Conservation (phyloP, 2,797 vertebrate genomes). For the Cuculus canorus region DNA sequence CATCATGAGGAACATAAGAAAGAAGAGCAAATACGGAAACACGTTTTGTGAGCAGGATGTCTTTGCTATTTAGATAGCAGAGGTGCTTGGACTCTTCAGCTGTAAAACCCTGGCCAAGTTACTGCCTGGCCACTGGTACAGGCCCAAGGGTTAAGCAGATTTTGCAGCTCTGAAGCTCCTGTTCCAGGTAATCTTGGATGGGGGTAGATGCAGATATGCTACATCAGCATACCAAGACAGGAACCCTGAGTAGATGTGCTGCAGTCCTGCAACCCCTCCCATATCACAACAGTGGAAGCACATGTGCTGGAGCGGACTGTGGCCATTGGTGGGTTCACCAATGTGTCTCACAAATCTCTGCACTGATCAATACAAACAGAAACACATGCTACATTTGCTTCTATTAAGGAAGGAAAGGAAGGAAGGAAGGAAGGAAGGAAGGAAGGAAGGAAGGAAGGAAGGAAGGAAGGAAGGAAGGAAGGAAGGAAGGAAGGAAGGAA, state of each 20-base stretch:
- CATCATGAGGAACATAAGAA: accelerated
- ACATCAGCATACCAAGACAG: not conserved
- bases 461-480: no score
- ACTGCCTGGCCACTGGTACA: not conserved
- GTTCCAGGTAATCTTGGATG: not conserved
- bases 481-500: no score
- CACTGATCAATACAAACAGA: no score
- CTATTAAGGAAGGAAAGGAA: no score
- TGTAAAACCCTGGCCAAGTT: not conserved
- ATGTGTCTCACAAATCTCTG: not conserved
- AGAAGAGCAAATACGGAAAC: not conserved
- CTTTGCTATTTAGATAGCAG: not conserved
- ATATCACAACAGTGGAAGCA: not conserved
- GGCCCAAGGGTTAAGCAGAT: not conserved
- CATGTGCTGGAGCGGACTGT: no score
- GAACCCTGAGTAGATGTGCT: not conserved
- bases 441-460: no score
- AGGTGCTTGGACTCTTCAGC: not conserved
- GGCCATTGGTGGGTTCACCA: not conserved
- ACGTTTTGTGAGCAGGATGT: not conserved
- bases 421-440: no score
- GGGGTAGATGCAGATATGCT: not conserved
- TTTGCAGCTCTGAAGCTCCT: not conserved
- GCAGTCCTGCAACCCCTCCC: not conserved
- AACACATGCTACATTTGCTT: no score